These are phyloP conservation scores for Ahaetulla prasina DNA, from an alignment of 2,113 vertebrate species.

Conservation along the genomic window DNA sequence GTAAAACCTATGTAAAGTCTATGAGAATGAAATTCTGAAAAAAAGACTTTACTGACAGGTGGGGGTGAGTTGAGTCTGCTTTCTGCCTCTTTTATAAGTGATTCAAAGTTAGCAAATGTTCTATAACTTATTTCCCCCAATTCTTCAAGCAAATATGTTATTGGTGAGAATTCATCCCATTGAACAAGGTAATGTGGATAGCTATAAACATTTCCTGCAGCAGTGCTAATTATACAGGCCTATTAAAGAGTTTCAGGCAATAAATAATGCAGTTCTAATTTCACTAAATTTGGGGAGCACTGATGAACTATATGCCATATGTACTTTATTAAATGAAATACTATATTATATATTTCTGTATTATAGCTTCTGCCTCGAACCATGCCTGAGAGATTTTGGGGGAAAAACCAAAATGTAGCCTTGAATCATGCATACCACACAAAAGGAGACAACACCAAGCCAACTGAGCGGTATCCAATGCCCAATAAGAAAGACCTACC, in stretches of 20 bases:
- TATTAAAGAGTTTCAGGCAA: not conserved
- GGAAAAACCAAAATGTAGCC: not conserved
- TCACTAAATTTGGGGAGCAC: not conserved
- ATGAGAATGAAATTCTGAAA: not conserved
- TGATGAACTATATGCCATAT: not conserved
- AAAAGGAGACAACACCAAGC: constrained; percentile 36
- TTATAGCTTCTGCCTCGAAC: constrained; percentile 25
- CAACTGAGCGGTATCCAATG: constrained; percentile 72
- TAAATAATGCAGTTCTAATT: not conserved
- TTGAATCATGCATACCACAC: constrained; percentile 17
- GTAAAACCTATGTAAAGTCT: not conserved
- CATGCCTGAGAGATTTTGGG: not conserved
- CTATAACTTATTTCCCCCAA: not conserved
- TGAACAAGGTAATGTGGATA: not conserved
- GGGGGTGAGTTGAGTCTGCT: not conserved
- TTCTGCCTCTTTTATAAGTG: not conserved
- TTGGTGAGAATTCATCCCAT: not conserved
- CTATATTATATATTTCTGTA: not conserved
- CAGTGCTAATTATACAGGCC: not conserved
- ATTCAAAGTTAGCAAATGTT: not conserved
- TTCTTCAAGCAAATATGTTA: not conserved
- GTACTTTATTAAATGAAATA: not conserved
- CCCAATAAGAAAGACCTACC: constrained; percentile 81
- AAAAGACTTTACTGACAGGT: not conserved
- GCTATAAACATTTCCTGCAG: not conserved